Conservation (phyloP, 2,113 vertebrate species). For the Microcebus jonahi region DNA sequence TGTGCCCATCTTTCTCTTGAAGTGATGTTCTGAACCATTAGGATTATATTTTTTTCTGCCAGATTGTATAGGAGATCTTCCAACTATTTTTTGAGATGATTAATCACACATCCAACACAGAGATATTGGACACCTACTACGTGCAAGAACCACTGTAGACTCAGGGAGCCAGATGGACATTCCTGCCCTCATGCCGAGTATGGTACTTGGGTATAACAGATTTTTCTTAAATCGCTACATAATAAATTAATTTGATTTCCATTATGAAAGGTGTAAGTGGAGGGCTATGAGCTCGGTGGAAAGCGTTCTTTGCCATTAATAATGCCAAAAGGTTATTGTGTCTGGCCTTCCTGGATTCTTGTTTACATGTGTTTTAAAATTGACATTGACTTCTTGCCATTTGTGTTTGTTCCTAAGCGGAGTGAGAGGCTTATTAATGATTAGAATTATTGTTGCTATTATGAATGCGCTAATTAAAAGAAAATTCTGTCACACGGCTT, state of each 20-base stretch:
- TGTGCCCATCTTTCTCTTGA: neutral
- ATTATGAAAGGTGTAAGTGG: rapidly evolving
- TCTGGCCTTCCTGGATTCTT: conserved; percentile 50
- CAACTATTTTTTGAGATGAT: neutral
- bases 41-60: neutral
- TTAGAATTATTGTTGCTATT: conserved; percentile 69
- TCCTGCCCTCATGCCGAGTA: neutral
- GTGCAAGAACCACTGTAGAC: neutral
- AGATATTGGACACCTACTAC: rapidly evolving
- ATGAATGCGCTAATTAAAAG: conserved; percentile 72
- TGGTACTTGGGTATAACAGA: neutral
- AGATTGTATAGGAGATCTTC: too few relatives aligned
- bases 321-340: neutral
- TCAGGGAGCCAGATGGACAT: rapidly evolving
- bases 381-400: conserved; percentile 73
- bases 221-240: neutral
- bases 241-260: neutral
- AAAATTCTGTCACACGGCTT: conserved; percentile 37
- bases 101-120: neutral
- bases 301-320: neutral
- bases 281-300: rapidly evolving
- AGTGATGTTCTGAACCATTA: neutral
- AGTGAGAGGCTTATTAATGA: conserved; percentile 66
- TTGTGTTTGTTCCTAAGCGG: conserved; percentile 63
- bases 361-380: conserved; percentile 74